These are phyloP conservation scores for Suncus etruscus DNA, from an alignment of 2,113 vertebrate species.

Conservation along the genomic window DNA sequence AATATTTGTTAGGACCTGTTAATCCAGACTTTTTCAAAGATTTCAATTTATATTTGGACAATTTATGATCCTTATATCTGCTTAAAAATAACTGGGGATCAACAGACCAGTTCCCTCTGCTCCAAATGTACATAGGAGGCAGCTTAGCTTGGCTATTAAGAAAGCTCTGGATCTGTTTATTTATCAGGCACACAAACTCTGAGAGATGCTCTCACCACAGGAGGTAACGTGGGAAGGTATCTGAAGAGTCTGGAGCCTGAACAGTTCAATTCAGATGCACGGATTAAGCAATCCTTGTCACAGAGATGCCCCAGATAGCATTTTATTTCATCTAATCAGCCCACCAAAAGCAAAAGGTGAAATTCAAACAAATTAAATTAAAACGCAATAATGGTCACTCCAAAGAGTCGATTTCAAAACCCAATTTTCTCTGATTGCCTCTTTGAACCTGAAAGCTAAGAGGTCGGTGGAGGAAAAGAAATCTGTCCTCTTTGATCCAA, in stretches of 20 bases:
- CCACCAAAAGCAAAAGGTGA: slow-evolving; percentile 70
- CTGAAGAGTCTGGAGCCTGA: slow-evolving; percentile 7
- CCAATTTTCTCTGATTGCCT: slow-evolving; percentile 67
- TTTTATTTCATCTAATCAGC: slow-evolving; percentile 67
- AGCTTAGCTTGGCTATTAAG: slow-evolving; percentile 32
- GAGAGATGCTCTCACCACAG: neutral
- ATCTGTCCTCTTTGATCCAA: slow-evolving; percentile 52
- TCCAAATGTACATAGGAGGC: slow-evolving; percentile 4
- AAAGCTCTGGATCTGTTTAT: slow-evolving; percentile 52
- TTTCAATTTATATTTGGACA: neutral
- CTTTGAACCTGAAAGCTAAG: slow-evolving; percentile 63
- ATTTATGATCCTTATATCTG: neutral
- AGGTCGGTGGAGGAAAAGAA: neutral
- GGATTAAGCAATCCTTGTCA: slow-evolving; percentile 57
- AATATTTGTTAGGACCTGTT: neutral
- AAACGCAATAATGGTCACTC: slow-evolving; percentile 50
- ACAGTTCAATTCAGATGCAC: slow-evolving; percentile 2
- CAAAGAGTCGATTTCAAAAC: slow-evolving; percentile 55
- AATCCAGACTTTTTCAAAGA: neutral
- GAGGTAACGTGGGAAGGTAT: slow-evolving; percentile 57
- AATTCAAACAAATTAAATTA: slow-evolving; percentile 75
- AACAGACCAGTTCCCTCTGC: slow-evolving; percentile 21
- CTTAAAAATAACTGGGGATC: slow-evolving; percentile 25
- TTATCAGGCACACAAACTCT: slow-evolving; percentile 22
- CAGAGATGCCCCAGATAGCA: slow-evolving; percentile 55